A percentile compares a stretch with the other conserved stretches of the same genome.
Evolutionary conservation across 1,140 invertebrate genomes (phyloP).

Genomic region (Drosophila rhopaloa): DNA sequence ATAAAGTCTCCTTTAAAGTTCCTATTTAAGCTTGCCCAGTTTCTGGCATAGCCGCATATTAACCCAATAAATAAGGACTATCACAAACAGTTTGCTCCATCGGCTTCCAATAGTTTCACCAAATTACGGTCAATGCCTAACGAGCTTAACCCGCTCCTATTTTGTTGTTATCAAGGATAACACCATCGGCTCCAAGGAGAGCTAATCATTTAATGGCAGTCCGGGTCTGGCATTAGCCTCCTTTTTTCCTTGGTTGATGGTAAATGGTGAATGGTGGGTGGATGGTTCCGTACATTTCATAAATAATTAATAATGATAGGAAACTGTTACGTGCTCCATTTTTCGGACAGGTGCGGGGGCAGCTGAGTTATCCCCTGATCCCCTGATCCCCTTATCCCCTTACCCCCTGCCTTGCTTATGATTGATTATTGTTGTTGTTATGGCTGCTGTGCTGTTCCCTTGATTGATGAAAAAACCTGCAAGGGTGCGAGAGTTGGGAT

Average conservation of each 20-base stretch:
- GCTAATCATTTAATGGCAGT: slow-evolving; percentile 71
- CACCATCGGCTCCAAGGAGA: slow-evolving; percentile 17
- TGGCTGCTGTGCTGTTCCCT: slow-evolving; percentile 12
- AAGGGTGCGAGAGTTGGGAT: background rate
- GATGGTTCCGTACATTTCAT: slow-evolving; percentile 29
- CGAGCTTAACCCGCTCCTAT: slow-evolving; percentile 36
- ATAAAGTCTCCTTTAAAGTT: too few species aligned
- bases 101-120: background rate
- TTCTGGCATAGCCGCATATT: too few species aligned
- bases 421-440: slow-evolving; percentile 63
- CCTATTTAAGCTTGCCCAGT: too few species aligned
- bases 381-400: background rate
- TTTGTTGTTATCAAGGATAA: slow-evolving; percentile 15
- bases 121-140: slow-evolving; percentile 25
- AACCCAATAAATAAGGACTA: too few species aligned
- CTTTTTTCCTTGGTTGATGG: background rate
- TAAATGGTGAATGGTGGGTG: too few species aligned
- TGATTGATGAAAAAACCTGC: slow-evolving; percentile 72
- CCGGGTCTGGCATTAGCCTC: slow-evolving; percentile 15
- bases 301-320: slow-evolving; percentile 79
- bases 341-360: slow-evolving; percentile 36
- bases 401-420: slow-evolving; percentile 39
- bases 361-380: background rate
- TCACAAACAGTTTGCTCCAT: background rate
- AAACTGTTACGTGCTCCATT: slow-evolving; percentile 54